Base-by-base conservation (phyloP, 1,140 invertebrate species). In the Tetramorium parvispinum region DNA sequence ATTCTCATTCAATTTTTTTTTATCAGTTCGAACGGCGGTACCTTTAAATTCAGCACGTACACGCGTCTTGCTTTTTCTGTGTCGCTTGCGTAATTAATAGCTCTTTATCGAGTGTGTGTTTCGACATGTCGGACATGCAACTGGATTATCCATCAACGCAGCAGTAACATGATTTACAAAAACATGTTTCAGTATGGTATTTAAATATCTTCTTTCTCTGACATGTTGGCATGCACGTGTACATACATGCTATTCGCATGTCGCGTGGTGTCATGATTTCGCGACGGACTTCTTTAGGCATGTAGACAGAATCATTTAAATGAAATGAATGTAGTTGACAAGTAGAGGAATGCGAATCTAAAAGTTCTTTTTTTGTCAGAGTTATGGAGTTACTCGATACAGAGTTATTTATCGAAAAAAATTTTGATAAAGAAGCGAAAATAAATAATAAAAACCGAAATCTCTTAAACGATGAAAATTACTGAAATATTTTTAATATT, bases 21-120 rank as follows among this genome's bases (percentile, higher is more conserved):
- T 46, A 70, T n/a, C 18, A 53, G 40, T 61, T 65, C n/a, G 21
- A 11, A 49, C 51, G 16, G 7, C 46, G 13, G 24, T 55, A 46
- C 59, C 16, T 79, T 43, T 68, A 61, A 75, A 78, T 73, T 78
- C 24, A 61, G 49, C 61, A 40, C 16, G 18, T 32, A 37, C 10
- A 6, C 16, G 32, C 13, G 43, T 86, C 43, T 37, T n/a, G 13
- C 43, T 21, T 21, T 18, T 21, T 18, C 40, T 5, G 32, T 73
- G 16, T 66, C 32, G 55, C 46, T 65, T 63, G 73, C 53, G 73
- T 61, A 85, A 89, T 88, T 83, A 87, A 86, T 89, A 87, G 68
- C 70, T 85, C 71, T 83, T 89, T 89, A 87, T 86, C 87, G 88
- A 89, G 76, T 49, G 85, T 71, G 73, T 86, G 82, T 83, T 89